Evolutionary conservation across 2,888 invertebrate genomes (phyloP).

Genomic region (Acanthopleura granulata): DNA sequence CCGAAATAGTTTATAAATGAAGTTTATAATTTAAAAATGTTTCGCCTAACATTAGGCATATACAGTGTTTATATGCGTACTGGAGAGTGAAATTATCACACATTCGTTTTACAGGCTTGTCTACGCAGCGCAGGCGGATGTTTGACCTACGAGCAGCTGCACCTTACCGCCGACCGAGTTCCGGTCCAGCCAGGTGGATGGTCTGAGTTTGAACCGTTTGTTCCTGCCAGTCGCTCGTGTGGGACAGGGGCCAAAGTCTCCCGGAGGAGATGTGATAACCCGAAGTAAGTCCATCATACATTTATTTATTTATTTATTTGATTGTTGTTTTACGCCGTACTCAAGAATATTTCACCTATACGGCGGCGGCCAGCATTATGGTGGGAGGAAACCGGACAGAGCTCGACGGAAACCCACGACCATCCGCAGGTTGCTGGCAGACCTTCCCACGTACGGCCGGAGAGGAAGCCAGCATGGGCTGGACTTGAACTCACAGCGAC

Average conservation of each 20-base stretch:
- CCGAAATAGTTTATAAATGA: not conserved
- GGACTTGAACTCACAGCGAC: too few relatives aligned
- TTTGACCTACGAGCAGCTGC: not conserved
- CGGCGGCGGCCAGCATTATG: too few relatives aligned
- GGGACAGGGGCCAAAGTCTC: slow-evolving; percentile 3
- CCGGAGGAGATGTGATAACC: not conserved
- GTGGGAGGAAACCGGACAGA: too few relatives aligned
- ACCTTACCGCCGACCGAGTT: not conserved
- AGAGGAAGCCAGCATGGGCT: too few relatives aligned
- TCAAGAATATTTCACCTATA: too few relatives aligned
- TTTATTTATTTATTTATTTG: too few relatives aligned
- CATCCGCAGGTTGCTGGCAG: too few relatives aligned
- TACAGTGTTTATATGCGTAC: not conserved
- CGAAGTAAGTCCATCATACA: not conserved
- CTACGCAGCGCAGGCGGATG: not conserved
- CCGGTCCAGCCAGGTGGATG: slow-evolving; percentile 1
- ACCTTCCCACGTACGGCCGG: too few relatives aligned
- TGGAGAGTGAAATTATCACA: not conserved
- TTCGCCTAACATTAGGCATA: not conserved
- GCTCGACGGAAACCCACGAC: too few relatives aligned
- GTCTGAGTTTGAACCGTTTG: not conserved
- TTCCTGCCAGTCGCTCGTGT: not conserved
- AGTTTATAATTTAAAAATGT: not conserved
- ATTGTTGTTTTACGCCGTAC: too few relatives aligned
- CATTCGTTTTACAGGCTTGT: not conserved